A percentile compares a stretch with the other conserved stretches of the same genome.
These are phyloP conservation scores for Lycia hirtaria DNA, from an alignment of 2,888 invertebrate species.

Conservation along the genomic window DNA sequence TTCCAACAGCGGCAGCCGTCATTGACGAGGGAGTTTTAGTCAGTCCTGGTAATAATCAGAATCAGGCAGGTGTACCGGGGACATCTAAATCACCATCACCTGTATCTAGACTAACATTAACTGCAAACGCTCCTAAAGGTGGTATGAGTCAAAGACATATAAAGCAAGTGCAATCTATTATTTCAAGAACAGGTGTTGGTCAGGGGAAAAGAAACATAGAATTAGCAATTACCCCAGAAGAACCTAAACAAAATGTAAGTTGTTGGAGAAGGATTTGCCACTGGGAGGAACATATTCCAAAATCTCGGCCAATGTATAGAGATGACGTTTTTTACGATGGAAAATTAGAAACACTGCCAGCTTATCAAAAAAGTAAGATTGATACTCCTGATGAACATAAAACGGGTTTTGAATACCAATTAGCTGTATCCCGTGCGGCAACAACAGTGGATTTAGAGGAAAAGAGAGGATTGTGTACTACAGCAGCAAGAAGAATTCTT, in stretches of 20 bases:
- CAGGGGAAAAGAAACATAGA: constrained; percentile 54
- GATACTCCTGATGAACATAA: constrained; percentile 54
- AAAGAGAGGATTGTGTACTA: constrained; percentile 68
- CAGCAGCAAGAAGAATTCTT: constrained; percentile 70
- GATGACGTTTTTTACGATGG: constrained; percentile 78
- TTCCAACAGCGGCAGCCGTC: constrained; percentile 72
- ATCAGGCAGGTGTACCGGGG: constrained; percentile 51
- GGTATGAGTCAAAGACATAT: constrained; percentile 66
- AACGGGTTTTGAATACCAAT: constrained; percentile 77
- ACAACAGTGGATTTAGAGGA: constrained; percentile 69
- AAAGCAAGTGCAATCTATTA: constrained; percentile 69
- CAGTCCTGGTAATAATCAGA: constrained; percentile 35
- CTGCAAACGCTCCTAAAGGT: no score
- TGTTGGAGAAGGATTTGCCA: constrained; percentile 64
- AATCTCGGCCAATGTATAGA: constrained; percentile 75
- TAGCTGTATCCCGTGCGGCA: constrained; percentile 77
- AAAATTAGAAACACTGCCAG: constrained; percentile 63
- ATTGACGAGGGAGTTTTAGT: constrained; percentile 53
- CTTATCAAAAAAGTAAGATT: constrained; percentile 71
- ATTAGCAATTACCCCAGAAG: constrained; percentile 48
- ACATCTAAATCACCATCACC: constrained; percentile 55
- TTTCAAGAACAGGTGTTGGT: constrained; percentile 61
- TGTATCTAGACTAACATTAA: constrained; percentile 63
- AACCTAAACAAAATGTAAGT: constrained; percentile 49
- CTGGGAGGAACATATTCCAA: constrained; percentile 70